Conservation (phyloP, 2,113 vertebrate genomes). For the Lampris incognitus region DNA sequence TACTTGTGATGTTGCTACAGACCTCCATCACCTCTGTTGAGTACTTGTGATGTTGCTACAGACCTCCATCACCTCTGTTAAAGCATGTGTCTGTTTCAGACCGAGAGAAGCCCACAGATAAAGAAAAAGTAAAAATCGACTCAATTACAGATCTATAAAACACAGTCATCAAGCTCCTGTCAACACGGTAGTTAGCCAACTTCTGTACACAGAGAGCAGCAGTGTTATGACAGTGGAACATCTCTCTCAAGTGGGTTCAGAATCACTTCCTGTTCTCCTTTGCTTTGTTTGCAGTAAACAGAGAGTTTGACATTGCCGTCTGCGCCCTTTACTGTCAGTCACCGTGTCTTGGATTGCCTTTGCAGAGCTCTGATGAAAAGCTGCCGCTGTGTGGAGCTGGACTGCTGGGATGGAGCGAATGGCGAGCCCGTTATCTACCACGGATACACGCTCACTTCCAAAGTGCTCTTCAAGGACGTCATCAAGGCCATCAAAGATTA, state of each 20-base stretch:
- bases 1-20: no score
- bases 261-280: no score
- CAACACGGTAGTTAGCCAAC: no score
- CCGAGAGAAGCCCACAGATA: no score
- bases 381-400: conserved; percentile 96
- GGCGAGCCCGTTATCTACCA: conserved; percentile 94
- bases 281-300: neutral
- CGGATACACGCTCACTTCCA: conserved; percentile 95
- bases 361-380: conserved; percentile 92
- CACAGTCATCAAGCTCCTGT: no score
- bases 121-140: no score
- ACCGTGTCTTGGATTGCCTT: neutral
- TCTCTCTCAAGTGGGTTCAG: no score
- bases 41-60: no score
- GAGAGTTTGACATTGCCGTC: neutral
- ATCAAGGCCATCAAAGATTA: conserved; percentile 93
- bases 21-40: no score
- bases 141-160: no score
- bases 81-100: no score
- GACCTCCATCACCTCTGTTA: no score
- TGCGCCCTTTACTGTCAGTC: neutral
- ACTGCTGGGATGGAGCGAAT: conserved; percentile 94
- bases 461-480: conserved; percentile 93
- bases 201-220: neutral
- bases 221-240: neutral